Evolutionary conservation across 2,113 vertebrate species (phyloP).

Genomic region (Podilymbus podiceps): DNA sequence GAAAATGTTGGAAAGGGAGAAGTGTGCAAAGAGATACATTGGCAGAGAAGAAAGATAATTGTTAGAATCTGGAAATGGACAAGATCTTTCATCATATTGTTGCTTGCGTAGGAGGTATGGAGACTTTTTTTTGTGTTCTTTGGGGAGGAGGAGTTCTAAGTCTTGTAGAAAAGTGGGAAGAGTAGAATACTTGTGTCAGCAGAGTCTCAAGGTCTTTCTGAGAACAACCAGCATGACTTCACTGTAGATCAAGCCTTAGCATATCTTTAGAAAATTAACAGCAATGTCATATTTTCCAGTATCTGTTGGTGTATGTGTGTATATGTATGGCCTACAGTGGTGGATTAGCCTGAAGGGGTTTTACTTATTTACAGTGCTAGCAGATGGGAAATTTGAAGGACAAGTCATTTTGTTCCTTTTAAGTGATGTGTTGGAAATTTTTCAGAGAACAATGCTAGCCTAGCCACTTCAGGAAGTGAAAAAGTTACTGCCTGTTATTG

Average conservation of each 20-base stretch:
- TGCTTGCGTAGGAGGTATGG: neutral
- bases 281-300: neutral
- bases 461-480: neutral
- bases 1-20: neutral
- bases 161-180: neutral
- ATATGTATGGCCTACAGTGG: neutral
- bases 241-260: neutral
- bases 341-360: neutral
- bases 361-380: neutral
- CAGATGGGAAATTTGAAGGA: neutral
- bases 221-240: neutral
- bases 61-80: neutral
- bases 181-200: neutral
- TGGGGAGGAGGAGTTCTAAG: fast-evolving
- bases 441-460: neutral
- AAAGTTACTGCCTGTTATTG: neutral
- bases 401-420: neutral
- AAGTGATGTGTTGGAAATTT: neutral
- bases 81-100: neutral
- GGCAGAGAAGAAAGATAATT: neutral
- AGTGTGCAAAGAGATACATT: neutral
- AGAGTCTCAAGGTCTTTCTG: neutral
- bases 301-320: neutral
- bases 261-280: neutral
- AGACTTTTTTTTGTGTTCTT: neutral